Evolutionary conservation across 2,113 vertebrate genomes (phyloP).

Genomic region (Pampusana beccarii): DNA sequence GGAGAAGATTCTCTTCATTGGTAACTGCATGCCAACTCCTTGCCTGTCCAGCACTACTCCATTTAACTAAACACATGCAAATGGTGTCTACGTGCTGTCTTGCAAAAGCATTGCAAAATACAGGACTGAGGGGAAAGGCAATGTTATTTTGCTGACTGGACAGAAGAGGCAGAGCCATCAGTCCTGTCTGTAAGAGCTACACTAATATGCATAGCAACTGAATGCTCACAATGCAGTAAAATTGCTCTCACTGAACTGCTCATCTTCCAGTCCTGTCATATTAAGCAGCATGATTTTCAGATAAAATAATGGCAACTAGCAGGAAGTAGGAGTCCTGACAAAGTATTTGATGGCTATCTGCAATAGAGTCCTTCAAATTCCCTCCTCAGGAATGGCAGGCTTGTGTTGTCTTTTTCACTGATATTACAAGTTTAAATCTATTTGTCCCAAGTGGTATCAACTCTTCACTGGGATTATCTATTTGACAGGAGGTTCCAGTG

Average conservation of each 20-base stretch:
- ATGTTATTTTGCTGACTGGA: slow-evolving; percentile 34
- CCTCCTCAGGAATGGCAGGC: not conserved
- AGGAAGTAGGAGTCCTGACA: not conserved
- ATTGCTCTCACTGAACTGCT: not conserved
- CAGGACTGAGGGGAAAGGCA: slow-evolving; percentile 57
- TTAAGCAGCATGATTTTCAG: not conserved
- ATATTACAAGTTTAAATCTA: not conserved
- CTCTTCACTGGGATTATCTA: not conserved
- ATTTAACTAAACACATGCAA: not conserved
- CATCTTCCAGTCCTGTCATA: not conserved
- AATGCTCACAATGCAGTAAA: not conserved
- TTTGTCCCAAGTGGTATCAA: not conserved
- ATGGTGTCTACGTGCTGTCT: not conserved
- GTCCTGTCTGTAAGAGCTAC: not conserved
- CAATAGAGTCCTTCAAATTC: not conserved
- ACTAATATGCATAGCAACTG: not conserved
- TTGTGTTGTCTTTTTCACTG: not conserved
- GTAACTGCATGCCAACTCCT: not conserved
- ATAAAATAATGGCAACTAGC: not conserved
- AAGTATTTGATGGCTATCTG: not conserved
- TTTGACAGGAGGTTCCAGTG: not conserved
- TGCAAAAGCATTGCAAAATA: slow-evolving; percentile 47
- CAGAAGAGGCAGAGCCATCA: slow-evolving; percentile 12
- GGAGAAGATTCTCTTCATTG: not conserved
- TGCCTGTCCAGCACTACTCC: not conserved